These are phyloP conservation scores for Sardinella longiceps DNA, from an alignment of 2,797 vertebrate species.

Conservation along the genomic window DNA sequence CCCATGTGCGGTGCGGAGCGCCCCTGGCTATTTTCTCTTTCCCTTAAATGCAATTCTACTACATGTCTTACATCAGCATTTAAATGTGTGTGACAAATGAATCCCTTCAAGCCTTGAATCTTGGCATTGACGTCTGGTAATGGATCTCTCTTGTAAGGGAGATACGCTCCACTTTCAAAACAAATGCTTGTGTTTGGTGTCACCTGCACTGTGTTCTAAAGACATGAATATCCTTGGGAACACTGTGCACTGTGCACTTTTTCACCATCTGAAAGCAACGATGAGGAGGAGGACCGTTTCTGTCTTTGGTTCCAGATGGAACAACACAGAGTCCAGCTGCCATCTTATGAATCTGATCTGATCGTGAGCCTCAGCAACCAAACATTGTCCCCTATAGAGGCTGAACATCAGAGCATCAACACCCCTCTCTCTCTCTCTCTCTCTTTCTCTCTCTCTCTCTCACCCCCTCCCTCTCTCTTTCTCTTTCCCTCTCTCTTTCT, in stretches of 20 bases:
- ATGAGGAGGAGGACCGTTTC: not conserved
- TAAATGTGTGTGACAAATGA: no score
- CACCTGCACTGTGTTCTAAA: not conserved
- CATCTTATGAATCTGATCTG: not conserved
- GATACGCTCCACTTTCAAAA: not conserved
- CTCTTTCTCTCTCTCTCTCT: not conserved
- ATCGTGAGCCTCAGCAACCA: no score
- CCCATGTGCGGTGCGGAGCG: no score
- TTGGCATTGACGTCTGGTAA: not conserved
- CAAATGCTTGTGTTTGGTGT: not conserved
- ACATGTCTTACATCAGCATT: no score
- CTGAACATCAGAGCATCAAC: no score
- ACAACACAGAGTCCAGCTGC: not conserved
- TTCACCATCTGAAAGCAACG: not conserved
- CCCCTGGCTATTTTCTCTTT: no score
- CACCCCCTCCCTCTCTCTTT: not conserved
- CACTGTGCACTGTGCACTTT: not conserved
- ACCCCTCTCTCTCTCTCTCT: not conserved
- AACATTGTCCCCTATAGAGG: no score
- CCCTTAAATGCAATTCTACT: no score
- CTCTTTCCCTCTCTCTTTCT: not conserved
- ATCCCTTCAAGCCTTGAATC: no score
- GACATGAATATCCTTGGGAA: not conserved
- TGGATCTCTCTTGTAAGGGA: not conserved
- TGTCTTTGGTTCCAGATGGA: no score